These are phyloP conservation scores for Onychomys torridus DNA, from an alignment of 2,797 vertebrate genomes.

Conservation along the genomic window DNA sequence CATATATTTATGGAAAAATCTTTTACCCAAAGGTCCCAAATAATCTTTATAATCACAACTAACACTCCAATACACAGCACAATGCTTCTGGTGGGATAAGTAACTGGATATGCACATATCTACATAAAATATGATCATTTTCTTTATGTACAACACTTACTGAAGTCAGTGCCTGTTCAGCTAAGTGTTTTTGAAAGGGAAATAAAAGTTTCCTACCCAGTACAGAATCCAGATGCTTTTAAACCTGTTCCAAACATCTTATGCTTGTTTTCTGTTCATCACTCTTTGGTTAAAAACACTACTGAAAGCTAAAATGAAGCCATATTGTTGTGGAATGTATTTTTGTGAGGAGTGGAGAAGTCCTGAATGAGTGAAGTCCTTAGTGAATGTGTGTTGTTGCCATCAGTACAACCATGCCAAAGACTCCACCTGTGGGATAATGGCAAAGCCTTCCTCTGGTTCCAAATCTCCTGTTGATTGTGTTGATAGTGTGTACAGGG, in stretches of 20 bases:
- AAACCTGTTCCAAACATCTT: constrained; percentile 34
- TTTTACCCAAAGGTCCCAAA: not conserved
- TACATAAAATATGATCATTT: constrained; percentile 39
- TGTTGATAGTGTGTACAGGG: not conserved
- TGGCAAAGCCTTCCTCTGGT: not conserved
- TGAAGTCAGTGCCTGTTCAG: constrained; percentile 28
- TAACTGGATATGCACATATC: constrained; percentile 22
- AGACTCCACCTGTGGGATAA: not conserved
- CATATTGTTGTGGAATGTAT: constrained; percentile 39
- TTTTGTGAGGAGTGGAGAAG: not conserved
- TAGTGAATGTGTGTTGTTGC: not conserved
- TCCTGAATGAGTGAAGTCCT: not conserved
- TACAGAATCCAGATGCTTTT: constrained; percentile 32
- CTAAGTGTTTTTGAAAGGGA: constrained; percentile 50
- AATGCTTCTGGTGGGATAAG: constrained; percentile 43
- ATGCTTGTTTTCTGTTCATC: not conserved
- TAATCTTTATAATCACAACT: constrained; percentile 46
- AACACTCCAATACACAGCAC: constrained; percentile 54
- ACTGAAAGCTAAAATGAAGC: constrained; percentile 68
- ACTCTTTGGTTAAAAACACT: constrained; percentile 11
- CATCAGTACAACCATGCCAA: not conserved
- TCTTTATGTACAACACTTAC: not conserved
- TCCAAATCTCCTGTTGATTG: not conserved
- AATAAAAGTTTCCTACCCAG: constrained; percentile 51
- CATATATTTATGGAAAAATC: constrained; percentile 44